phyloP scores from a whole-genome alignment of 1,140 invertebrate genomes.

The Wasmannia auropunctata region DNA sequence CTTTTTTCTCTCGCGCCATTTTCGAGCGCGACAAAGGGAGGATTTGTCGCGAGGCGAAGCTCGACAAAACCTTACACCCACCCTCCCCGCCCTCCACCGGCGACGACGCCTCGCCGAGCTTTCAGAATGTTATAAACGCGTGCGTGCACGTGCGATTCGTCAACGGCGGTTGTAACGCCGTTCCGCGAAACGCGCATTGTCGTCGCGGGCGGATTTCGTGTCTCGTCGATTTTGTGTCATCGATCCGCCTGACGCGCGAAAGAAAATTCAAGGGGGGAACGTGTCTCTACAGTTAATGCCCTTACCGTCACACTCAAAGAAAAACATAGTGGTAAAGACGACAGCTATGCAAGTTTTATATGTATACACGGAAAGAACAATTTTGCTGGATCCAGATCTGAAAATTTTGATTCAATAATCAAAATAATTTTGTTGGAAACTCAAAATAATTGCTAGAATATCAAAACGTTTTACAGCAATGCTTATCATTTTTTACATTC shows the following conservation, averaged over 20 bases:
- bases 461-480: too few relatives aligned
- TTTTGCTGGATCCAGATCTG: too few relatives aligned
- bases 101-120: slow-evolving; percentile 70
- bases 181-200: slow-evolving; percentile 59
- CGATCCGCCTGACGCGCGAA: slow-evolving; percentile 23
- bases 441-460: too few relatives aligned
- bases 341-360: too few relatives aligned
- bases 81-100: not conserved
- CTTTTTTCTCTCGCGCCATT: slow-evolving; percentile 58
- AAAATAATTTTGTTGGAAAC: too few relatives aligned
- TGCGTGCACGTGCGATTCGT: slow-evolving; percentile 66
- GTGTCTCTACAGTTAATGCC: not conserved
- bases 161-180: slow-evolving; percentile 70
- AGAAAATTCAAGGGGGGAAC: slow-evolving; percentile 22
- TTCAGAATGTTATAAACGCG: slow-evolving; percentile 71
- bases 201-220: slow-evolving; percentile 37
- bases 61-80: slow-evolving; percentile 74
- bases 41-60: slow-evolving; percentile 78
- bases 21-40: slow-evolving; percentile 73
- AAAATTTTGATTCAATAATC: too few relatives aligned
- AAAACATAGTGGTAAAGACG: too few relatives aligned
- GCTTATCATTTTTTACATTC: too few relatives aligned
- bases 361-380: too few relatives aligned
- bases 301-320: not conserved
- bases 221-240: slow-evolving; percentile 59